Evolutionary conservation across 2,113 vertebrate genomes (phyloP).

Genomic region (Mohoua ochrocephala): DNA sequence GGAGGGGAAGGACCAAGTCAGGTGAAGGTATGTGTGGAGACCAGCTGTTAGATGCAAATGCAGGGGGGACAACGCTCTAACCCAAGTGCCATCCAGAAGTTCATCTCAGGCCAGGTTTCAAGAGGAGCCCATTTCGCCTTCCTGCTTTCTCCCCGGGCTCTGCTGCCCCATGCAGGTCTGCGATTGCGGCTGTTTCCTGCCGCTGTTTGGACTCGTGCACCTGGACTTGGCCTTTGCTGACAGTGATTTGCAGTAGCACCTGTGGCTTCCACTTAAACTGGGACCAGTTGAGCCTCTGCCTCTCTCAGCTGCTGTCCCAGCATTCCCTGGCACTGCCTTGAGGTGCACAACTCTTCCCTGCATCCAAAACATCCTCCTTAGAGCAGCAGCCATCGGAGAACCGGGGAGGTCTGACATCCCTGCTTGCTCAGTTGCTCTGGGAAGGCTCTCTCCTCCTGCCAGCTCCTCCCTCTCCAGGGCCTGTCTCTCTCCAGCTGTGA

Average conservation of each 20-base stretch:
- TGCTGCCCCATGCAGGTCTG: not conserved
- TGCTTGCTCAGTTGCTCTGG: fast-evolving
- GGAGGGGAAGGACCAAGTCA: not conserved
- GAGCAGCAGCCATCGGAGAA: not conserved
- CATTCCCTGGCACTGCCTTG: not conserved
- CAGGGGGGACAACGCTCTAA: not conserved
- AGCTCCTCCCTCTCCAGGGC: not conserved
- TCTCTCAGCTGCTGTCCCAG: not conserved
- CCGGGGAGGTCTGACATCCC: fast-evolving
- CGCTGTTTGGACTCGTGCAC: not conserved
- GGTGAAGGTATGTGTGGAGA: not conserved
- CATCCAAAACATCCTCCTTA: not conserved
- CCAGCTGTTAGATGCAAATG: not conserved
- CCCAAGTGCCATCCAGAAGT: not conserved
- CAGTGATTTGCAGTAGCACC: not conserved
- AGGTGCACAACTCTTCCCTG: not conserved
- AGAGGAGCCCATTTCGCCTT: not conserved
- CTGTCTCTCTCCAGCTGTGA: not conserved
- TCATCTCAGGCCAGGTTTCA: not conserved
- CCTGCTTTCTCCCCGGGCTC: not conserved
- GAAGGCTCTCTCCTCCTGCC: not conserved
- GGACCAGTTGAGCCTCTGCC: not conserved
- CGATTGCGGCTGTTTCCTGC: not conserved
- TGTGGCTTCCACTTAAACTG: not conserved
- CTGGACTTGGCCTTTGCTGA: not conserved